Conservation (phyloP, 2,113 vertebrate species). For the Hydropotes inermis region DNA sequence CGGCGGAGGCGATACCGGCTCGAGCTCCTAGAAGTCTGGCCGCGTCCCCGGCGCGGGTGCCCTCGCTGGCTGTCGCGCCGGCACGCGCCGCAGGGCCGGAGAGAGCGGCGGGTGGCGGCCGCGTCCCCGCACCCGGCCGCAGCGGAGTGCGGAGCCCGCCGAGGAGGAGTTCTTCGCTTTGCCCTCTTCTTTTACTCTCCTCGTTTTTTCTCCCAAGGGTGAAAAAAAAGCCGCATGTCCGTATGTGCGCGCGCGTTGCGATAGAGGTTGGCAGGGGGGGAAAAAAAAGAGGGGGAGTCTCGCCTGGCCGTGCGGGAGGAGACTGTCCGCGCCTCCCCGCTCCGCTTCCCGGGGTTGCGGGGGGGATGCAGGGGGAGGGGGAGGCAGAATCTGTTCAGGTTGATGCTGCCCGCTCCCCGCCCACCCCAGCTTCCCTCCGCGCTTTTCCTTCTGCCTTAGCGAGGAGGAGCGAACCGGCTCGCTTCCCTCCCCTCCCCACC, state of each 20-base stretch:
- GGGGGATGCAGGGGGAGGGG: conserved; percentile 42
- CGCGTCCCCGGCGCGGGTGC: not conserved
- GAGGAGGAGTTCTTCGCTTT: conserved; percentile 58
- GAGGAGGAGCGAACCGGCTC: conserved; percentile 29
- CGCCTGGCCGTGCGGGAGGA: conserved; percentile 56
- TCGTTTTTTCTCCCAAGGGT: conserved; percentile 36
- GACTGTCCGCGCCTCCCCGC: conserved; percentile 57
- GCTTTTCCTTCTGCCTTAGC: conserved; percentile 42
- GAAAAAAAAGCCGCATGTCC: conserved; percentile 57
- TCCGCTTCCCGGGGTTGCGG: conserved; percentile 50
- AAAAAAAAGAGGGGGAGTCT: not conserved
- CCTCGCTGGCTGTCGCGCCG: not conserved
- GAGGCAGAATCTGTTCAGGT: conserved; percentile 73
- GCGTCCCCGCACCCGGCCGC: conserved; percentile 50
- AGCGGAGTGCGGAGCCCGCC: conserved; percentile 36
- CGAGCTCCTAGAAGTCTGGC: conserved; percentile 52
- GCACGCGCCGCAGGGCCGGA: conserved; percentile 51
- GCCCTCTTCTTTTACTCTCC: conserved; percentile 63
- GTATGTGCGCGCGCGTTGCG: conserved; percentile 66
- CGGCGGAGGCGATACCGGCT: not conserved
- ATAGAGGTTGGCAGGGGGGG: conserved; percentile 59
- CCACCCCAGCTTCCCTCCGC: conserved; percentile 11
- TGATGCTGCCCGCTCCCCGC: conserved; percentile 28
- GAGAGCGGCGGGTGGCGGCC: conserved; percentile 23
- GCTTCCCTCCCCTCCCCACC: not conserved